Evolutionary conservation across 1,140 invertebrate species (phyloP).

Genomic region (Galleria mellonella): DNA sequence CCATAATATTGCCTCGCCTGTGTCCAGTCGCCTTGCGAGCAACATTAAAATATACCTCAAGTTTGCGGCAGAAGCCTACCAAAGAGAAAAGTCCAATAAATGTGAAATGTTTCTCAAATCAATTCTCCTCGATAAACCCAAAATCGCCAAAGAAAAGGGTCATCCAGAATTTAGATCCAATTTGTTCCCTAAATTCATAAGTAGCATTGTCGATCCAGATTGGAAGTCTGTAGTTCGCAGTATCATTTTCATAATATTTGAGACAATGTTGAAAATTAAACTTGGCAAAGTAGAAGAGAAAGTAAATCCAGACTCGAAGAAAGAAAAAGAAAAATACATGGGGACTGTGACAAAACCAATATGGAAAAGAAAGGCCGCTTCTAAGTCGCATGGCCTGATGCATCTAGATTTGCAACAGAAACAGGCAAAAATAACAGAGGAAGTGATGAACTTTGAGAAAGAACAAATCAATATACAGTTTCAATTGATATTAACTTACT

Average conservation of each 20-base stretch:
- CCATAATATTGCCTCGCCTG: slow-evolving; percentile 61
- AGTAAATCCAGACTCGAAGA: slow-evolving; percentile 14
- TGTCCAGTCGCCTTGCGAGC: slow-evolving; percentile 22
- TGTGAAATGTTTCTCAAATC: slow-evolving; percentile 24
- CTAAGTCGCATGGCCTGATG: slow-evolving; percentile 10
- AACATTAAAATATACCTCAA: slow-evolving; percentile 32
- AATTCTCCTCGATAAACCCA: slow-evolving; percentile 34
- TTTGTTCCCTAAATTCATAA: slow-evolving; percentile 23
- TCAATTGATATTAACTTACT: slow-evolving; percentile 23
- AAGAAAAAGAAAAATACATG: slow-evolving; percentile 30
- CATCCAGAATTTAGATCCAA: slow-evolving; percentile 26
- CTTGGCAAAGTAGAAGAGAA: slow-evolving; percentile 26
- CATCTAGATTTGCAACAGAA: slow-evolving; percentile 21
- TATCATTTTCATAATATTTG: slow-evolving; percentile 24
- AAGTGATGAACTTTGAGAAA: slow-evolving; percentile 23
- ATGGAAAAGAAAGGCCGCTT: slow-evolving; percentile 40
- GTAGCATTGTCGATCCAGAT: slow-evolving; percentile 17
- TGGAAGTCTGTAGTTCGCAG: slow-evolving; percentile 34
- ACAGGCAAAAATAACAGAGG: slow-evolving; percentile 30
- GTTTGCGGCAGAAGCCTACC: slow-evolving; percentile 36
- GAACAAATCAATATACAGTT: slow-evolving; percentile 21
- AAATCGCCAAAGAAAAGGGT: slow-evolving; percentile 9
- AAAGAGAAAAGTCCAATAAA: slow-evolving; percentile 20
- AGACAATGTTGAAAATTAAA: slow-evolving; percentile 28
- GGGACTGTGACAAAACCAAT: slow-evolving; percentile 23